Conservation (phyloP, 2,113 vertebrate species). For the Synodontis membranacea region DNA sequence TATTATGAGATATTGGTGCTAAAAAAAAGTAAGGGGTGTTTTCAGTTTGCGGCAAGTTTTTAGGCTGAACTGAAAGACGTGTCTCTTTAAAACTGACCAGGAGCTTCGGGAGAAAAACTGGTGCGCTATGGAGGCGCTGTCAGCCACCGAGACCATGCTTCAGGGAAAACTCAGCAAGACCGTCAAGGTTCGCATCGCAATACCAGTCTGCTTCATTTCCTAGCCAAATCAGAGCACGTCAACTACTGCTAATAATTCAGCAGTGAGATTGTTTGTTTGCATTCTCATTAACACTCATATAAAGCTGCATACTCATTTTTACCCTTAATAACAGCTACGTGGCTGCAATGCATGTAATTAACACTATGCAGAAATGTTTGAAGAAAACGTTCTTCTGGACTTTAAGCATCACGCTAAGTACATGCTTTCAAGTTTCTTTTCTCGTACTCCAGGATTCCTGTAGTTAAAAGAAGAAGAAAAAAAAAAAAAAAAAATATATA, state of each 20-base stretch:
- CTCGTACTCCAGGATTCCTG: not conserved
- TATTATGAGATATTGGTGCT: conserved; percentile 4
- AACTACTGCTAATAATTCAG: conserved; percentile 64
- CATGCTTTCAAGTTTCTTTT: not conserved
- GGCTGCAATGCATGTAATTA: conserved; percentile 46
- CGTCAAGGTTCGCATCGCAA: conserved; percentile 94
- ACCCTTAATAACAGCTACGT: conserved; percentile 17
- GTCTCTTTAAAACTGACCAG: conserved; percentile 99
- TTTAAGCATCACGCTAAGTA: not conserved
- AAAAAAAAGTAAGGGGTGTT: conserved; percentile 9
- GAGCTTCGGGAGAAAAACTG: conserved; percentile 99
- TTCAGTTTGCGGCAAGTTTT: conserved; percentile 32
- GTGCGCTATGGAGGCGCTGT: conserved; percentile 99
- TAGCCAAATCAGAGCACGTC: conserved; percentile 82
- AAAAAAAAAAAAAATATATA: no score
- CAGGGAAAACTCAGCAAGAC: conserved; percentile 98
- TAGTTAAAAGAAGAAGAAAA: not conserved
- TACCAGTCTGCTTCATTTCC: conserved; percentile 75
- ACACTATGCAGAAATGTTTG: not conserved
- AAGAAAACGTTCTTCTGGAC: not conserved
- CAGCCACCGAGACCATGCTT: conserved; percentile 99
- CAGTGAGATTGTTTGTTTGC: conserved; percentile 58
- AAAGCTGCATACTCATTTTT: conserved; percentile 75
- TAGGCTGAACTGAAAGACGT: conserved; percentile 92
- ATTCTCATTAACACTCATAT: conserved; percentile 56